Evolutionary conservation across 2,113 vertebrate species (phyloP).

Genomic region (Tonatia bakeri): DNA sequence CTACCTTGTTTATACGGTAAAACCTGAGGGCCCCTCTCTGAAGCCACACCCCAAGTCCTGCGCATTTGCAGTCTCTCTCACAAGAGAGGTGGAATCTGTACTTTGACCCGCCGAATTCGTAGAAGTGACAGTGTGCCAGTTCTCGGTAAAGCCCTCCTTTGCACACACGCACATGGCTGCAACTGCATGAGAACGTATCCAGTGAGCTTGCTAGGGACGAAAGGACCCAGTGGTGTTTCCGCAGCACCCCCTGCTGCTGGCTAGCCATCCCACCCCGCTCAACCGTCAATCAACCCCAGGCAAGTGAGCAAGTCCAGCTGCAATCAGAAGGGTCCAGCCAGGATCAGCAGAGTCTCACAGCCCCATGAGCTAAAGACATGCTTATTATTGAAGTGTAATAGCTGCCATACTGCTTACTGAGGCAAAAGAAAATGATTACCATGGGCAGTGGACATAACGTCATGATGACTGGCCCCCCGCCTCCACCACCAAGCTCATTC

Average conservation of each 20-base stretch:
- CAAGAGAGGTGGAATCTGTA: not conserved
- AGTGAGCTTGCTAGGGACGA: not conserved
- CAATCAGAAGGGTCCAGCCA: not conserved
- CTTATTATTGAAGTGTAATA: not conserved
- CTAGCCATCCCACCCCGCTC: not conserved
- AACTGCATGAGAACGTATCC: not conserved
- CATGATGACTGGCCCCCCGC: not conserved
- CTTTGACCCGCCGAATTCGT: not conserved
- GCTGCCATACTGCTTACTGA: not conserved
- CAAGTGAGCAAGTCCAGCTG: not conserved
- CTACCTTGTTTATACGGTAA: not conserved
- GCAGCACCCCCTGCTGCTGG: too few species aligned
- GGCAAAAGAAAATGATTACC: not conserved
- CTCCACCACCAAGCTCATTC: not conserved
- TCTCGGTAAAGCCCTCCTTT: not conserved
- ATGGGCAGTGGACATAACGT: not conserved
- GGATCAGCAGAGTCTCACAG: not conserved
- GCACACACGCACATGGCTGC: not conserved
- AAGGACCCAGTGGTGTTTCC: not conserved
- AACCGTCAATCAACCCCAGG: not conserved
- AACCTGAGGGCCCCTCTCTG: not conserved
- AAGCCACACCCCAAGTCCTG: not conserved
- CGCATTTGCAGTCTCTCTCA: not conserved
- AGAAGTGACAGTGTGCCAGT: not conserved
- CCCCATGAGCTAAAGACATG: not conserved